Evolutionary conservation across 2,888 invertebrate species (phyloP).

Genomic region (Poecilus cupreus): DNA sequence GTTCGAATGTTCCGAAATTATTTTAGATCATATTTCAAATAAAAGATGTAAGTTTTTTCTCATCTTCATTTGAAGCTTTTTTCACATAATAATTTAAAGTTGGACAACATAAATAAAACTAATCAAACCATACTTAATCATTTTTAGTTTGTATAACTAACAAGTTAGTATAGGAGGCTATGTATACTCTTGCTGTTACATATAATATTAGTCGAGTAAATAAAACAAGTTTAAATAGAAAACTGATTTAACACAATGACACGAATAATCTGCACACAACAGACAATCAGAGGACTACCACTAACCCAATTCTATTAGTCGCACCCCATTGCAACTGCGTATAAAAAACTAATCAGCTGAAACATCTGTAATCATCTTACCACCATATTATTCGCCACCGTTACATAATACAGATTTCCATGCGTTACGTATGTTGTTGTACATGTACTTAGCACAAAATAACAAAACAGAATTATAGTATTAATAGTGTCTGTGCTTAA

Average conservation of each 20-base stretch:
- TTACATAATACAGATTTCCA: not conserved
- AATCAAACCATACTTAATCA: too few species aligned
- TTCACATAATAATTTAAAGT: too few species aligned
- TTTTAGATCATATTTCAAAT: too few species aligned
- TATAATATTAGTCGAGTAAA: too few species aligned
- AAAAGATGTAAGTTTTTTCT: too few species aligned
- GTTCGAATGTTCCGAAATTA: too few species aligned
- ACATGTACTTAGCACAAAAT: conserved; percentile 22
- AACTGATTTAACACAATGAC: conserved; percentile 15
- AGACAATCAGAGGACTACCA: not conserved
- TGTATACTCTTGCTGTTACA: too few species aligned
- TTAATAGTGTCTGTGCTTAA: conserved; percentile 26
- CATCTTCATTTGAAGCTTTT: too few species aligned
- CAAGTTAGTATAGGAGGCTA: too few species aligned
- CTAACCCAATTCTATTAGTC: conserved; percentile 18
- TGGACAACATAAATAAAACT: too few species aligned
- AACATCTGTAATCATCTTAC: conserved; percentile 31
- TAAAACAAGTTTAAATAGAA: too few species aligned
- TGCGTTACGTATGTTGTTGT: not conserved
- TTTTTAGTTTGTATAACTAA: too few species aligned
- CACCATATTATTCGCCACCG: not conserved
- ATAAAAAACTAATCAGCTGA: conserved; percentile 26
- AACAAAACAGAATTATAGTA: conserved; percentile 41
- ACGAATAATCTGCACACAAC: conserved; percentile 2
- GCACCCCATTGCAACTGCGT: not conserved